A percentile compares a stretch with the other conserved stretches of the same genome.
phyloP scores from a whole-genome alignment of 2,888 invertebrate species.

The Adineta ricciae region DNA sequence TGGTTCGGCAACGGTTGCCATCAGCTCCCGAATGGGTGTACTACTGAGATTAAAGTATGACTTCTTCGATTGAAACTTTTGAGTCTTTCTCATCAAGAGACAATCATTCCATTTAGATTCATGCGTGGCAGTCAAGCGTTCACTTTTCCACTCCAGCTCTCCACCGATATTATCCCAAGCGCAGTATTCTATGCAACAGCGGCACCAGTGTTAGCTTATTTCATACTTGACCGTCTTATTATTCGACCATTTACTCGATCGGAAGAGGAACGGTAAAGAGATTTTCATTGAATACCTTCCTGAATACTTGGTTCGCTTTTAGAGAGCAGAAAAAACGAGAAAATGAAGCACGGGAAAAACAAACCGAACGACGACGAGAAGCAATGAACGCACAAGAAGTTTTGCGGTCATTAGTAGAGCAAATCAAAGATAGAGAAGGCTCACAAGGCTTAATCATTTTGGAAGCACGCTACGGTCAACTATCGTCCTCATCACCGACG shows the following conservation, averaged over 20 bases:
- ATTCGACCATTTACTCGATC: constrained; percentile 64
- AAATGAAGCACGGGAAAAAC: constrained; percentile 70
- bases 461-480: constrained; percentile 59
- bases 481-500: background rate
- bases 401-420: constrained; percentile 78
- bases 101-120: constrained; percentile 57
- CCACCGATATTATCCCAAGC: constrained; percentile 76
- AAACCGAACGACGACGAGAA: constrained; percentile 58
- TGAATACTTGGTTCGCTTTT: too few relatives aligned
- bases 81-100: too few relatives aligned
- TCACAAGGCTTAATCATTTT: constrained; percentile 73
- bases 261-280: constrained; percentile 59
- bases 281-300: too few relatives aligned
- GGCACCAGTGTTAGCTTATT: constrained; percentile 62
- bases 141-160: constrained; percentile 75
- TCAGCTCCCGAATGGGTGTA: constrained; percentile 78
- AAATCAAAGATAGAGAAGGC: constrained; percentile 71
- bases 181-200: constrained; percentile 84
- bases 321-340: constrained; percentile 57
- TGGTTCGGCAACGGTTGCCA: constrained; percentile 69
- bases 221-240: constrained; percentile 69
- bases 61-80: too few relatives aligned
- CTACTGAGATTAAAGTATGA: background rate
- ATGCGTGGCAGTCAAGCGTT: constrained; percentile 76
- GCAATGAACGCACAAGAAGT: constrained; percentile 54